These are phyloP conservation scores for Scomberomorus guttatus DNA, from an alignment of 2,797 vertebrate genomes.

Conservation along the genomic window DNA sequence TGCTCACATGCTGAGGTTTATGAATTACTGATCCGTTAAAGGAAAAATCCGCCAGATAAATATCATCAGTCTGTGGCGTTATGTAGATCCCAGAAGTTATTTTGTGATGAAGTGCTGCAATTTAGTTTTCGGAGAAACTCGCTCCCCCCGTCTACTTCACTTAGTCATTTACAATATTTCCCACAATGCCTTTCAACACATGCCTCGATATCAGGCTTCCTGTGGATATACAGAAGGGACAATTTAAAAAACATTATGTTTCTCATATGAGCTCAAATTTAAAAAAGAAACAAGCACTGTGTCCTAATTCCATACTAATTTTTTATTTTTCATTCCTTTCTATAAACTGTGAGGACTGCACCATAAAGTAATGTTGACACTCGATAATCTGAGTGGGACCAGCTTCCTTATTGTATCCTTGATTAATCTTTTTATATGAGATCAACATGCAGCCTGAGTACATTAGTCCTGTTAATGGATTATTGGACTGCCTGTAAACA, in stretches of 20 bases:
- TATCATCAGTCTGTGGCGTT: constrained; percentile 5
- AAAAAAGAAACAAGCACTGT: neutral
- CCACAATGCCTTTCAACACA: constrained; percentile 43
- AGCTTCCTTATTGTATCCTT: constrained; percentile 27
- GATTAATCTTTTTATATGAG: constrained; percentile 58
- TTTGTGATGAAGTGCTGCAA: constrained; percentile 31
- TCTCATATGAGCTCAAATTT: neutral
- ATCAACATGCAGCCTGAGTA: constrained; percentile 53
- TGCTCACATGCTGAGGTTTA: constrained; percentile 33
- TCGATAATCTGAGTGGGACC: constrained; percentile 24
- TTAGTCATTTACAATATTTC: constrained; percentile 22
- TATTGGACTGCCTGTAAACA: constrained; percentile 73
- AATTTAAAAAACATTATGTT: neutral
- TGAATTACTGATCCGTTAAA: constrained; percentile 32
- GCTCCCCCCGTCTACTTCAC: neutral
- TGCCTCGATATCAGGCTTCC: neutral
- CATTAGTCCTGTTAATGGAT: constrained; percentile 74
- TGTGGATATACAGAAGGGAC: neutral
- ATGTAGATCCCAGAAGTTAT: constrained; percentile 22
- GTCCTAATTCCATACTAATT: neutral
- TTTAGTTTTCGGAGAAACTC: constrained; percentile 30
- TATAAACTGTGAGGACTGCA: neutral
- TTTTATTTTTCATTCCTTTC: neutral
- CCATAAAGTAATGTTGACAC: neutral
- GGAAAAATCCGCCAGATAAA: constrained; percentile 34